Conservation (phyloP, 30 jellyfish, hydroid and myxozoan species). For the Aurelia sp. region DNA sequence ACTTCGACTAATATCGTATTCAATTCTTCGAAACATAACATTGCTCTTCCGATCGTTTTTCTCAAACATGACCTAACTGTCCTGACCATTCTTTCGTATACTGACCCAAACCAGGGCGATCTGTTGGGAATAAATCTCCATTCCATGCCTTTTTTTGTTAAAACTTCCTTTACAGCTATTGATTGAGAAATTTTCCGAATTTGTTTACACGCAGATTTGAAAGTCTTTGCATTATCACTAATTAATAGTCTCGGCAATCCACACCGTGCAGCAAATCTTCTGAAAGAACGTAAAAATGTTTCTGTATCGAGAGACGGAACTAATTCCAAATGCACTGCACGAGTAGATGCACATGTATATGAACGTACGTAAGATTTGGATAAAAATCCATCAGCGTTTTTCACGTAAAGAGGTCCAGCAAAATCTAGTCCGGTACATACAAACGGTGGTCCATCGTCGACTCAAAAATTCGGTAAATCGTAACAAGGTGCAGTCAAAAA, state of each 20-base stretch:
- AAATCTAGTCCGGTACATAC: slow-evolving; percentile 2
- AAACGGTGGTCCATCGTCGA: slow-evolving; percentile 28
- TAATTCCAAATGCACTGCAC: slow-evolving; percentile 32
- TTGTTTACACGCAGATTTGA: not conserved
- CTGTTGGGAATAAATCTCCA: slow-evolving; percentile 24
- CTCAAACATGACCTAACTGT: slow-evolving; percentile 36
- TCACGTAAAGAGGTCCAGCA: slow-evolving; percentile 35
- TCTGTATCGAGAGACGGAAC: slow-evolving; percentile 21
- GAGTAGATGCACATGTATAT: slow-evolving; percentile 51
- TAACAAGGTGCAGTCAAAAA: slow-evolving; percentile 21
- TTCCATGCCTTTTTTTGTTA: slow-evolving; percentile 1
- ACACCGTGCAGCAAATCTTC: slow-evolving; percentile 45
- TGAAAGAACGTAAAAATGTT: slow-evolving; percentile 4
- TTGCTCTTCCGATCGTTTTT: slow-evolving; percentile 53
- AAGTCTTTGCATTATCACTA: slow-evolving; percentile 16
- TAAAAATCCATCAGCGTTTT: not conserved
- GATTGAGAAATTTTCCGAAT: slow-evolving; percentile 25
- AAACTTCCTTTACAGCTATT: not conserved
- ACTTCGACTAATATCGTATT: slow-evolving; percentile 27
- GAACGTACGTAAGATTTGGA: slow-evolving; percentile 23
- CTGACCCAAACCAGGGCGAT: slow-evolving; percentile 8
- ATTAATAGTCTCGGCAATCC: slow-evolving; percentile 22
- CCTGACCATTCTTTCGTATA: slow-evolving; percentile 35
- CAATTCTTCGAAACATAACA: slow-evolving; percentile 22
- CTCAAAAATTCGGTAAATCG: slow-evolving; percentile 31